Evolutionary conservation across 2,797 vertebrate species (phyloP).

Genomic region (Threskiornis aethiopicus): DNA sequence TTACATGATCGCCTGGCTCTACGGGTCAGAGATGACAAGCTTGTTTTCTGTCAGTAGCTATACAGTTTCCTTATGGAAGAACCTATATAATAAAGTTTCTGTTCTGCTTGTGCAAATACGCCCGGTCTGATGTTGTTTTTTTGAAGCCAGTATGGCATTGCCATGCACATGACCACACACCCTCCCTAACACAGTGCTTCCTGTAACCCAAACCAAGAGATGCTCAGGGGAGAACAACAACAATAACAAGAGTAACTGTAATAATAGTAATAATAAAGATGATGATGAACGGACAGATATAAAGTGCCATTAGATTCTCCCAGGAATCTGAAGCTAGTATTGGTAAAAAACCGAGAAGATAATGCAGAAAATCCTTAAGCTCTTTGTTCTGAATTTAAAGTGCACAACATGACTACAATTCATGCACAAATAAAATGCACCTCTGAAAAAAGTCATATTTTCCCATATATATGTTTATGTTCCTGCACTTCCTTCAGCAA

Average conservation of each 20-base stretch:
- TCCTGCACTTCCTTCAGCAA: not conserved
- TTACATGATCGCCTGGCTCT: not conserved
- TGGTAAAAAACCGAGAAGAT: not conserved
- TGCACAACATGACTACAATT: not conserved
- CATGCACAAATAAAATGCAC: not conserved
- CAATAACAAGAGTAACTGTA: not conserved
- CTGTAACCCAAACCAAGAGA: not conserved
- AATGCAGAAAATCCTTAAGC: not conserved
- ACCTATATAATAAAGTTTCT: constrained; percentile 66
- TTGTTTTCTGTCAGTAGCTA: not conserved
- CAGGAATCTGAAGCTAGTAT: not conserved
- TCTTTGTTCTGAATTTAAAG: not conserved
- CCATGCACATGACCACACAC: not conserved
- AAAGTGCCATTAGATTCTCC: not conserved
- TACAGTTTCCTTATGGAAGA: not conserved
- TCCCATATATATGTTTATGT: not conserved
- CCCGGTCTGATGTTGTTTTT: not conserved
- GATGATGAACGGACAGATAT: not conserved
- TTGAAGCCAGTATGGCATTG: not conserved
- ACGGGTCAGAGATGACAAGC: not conserved
- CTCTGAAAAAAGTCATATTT: not conserved
- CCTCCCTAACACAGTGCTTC: not conserved
- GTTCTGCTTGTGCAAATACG: constrained; percentile 46
- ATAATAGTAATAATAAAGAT: not conserved
- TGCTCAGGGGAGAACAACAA: not conserved